A percentile compares a stretch with the other conserved stretches of the same genome.
Conservation (phyloP, 2,888 invertebrate genomes). For the Drosophila heteroneura region DNA sequence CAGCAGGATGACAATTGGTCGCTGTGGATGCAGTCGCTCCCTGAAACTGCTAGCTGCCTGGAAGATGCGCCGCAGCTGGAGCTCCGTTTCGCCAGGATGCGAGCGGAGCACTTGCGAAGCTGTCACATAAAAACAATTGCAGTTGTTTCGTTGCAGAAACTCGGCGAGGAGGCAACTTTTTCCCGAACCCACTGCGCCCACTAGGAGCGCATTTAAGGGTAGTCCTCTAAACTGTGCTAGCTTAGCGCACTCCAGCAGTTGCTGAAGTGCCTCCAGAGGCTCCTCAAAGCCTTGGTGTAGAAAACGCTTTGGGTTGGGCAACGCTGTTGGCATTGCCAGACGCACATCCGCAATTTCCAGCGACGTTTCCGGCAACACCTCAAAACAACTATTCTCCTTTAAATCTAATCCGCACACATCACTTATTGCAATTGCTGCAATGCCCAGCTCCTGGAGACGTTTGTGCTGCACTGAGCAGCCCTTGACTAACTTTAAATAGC, state of each 20-base stretch:
- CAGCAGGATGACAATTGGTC: constrained; percentile 84
- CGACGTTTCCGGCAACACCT: constrained; percentile 50
- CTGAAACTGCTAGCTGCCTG: constrained; percentile 82
- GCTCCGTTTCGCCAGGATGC: constrained; percentile 87
- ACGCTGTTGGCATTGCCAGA: constrained; percentile 24
- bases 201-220: constrained; percentile 74
- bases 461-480: constrained; percentile 57
- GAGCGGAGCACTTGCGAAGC: constrained; percentile 85
- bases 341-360: constrained; percentile 70
- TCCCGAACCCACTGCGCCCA: constrained; percentile 87
- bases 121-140: constrained; percentile 85
- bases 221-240: constrained; percentile 26
- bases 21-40: constrained; percentile 74
- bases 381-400: constrained; percentile 43
- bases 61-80: constrained; percentile 85
- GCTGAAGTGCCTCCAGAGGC: constrained; percentile 68
- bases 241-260: constrained; percentile 52
- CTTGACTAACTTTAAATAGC: constrained; percentile 43
- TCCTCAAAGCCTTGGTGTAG: constrained; percentile 68
- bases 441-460: constrained; percentile 57
- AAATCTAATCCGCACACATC: constrained; percentile 21
- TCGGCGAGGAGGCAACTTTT: constrained; percentile 87
- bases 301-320: constrained; percentile 14
- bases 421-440: constrained; percentile 62
- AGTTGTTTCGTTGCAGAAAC: constrained; percentile 85